phyloP scores from a whole-genome alignment of 2,888 invertebrate genomes.

The Cepaea hortensis region DNA sequence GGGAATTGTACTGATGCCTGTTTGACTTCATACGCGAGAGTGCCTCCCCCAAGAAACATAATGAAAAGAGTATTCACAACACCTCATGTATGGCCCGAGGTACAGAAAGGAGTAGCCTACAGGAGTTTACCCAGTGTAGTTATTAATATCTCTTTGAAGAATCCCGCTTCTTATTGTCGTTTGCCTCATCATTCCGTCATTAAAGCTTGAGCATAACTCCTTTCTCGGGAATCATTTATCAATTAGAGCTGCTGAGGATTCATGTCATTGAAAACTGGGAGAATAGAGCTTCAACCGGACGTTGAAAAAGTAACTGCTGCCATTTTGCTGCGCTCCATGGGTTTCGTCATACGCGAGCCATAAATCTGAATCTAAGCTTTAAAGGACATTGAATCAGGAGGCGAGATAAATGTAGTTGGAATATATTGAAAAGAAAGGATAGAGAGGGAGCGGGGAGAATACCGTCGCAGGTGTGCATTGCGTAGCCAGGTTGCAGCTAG shows the following conservation, averaged over 20 bases:
- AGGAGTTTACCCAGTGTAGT: slow-evolving; percentile 19
- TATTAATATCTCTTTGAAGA: slow-evolving; percentile 33
- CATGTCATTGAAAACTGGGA: slow-evolving; percentile 14
- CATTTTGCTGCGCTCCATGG: neutral
- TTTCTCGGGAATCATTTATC: slow-evolving; percentile 31
- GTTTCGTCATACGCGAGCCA: slow-evolving; percentile 21
- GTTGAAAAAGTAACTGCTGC: slow-evolving; percentile 20
- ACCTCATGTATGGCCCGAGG: slow-evolving; percentile 13
- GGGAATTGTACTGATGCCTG: neutral
- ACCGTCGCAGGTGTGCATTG: slow-evolving; percentile 33
- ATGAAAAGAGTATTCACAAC: slow-evolving; percentile 8
- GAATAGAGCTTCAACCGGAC: slow-evolving; percentile 6
- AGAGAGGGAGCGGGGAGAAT: neutral
- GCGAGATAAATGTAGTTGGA: slow-evolving; percentile 22
- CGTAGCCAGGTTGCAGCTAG: neutral
- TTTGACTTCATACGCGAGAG: slow-evolving; percentile 28
- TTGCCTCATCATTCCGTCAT: slow-evolving; percentile 31
- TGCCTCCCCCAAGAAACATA: neutral
- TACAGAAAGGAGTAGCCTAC: slow-evolving; percentile 15
- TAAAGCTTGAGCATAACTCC: slow-evolving; percentile 13
- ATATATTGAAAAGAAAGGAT: neutral
- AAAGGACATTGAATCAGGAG: slow-evolving; percentile 29
- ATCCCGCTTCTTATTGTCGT: neutral
- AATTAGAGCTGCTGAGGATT: neutral
- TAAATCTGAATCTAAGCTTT: slow-evolving; percentile 37